Percentiles rank a stretch among this genome's conserved stretches.
phyloP scores from a whole-genome alignment of 2,113 vertebrate species.

The Gambusia holbrooki region DNA sequence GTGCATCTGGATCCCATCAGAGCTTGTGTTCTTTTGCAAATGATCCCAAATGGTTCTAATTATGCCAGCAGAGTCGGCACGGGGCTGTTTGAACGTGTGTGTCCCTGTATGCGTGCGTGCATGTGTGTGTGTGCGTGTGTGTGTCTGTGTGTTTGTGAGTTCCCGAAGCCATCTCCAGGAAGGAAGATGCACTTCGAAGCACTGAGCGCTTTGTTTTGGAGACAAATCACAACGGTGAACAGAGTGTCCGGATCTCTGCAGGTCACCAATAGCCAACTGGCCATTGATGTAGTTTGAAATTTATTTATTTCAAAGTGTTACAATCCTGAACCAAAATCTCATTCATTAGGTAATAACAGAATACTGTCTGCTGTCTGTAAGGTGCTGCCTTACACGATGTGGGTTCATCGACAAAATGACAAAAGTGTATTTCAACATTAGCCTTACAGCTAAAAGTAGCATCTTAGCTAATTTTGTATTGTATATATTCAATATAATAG shows the following conservation, averaged over 20 bases:
- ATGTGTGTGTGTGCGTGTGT: constrained; percentile 19
- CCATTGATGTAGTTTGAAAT: neutral
- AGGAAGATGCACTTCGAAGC: constrained; percentile 45
- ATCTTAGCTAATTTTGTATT: too few relatives aligned
- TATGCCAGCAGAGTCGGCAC: constrained; percentile 74
- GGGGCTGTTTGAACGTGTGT: constrained; percentile 55
- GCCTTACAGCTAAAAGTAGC: too few relatives aligned
- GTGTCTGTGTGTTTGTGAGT: neutral
- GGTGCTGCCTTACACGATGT: neutral
- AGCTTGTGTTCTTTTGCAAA: constrained; percentile 75
- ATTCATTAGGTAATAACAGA: neutral
- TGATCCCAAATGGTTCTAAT: constrained; percentile 82
- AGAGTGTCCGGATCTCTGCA: constrained; percentile 52
- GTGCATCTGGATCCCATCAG: constrained; percentile 81
- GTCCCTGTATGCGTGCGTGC: constrained; percentile 10
- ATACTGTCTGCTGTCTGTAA: neutral
- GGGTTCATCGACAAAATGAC: neutral
- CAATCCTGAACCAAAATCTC: neutral
- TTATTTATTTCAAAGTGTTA: neutral
- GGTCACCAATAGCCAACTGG: constrained; percentile 40
- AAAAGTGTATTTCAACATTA: too few relatives aligned
- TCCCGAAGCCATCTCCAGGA: constrained; percentile 21
- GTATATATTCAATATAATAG: too few relatives aligned
- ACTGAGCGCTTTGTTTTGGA: constrained; percentile 63
- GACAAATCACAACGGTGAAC: constrained; percentile 51